A percentile compares a stretch with the other conserved stretches of the same genome.
These are phyloP conservation scores for Helleia helle DNA, from an alignment of 2,888 invertebrate genomes.

Conservation along the genomic window DNA sequence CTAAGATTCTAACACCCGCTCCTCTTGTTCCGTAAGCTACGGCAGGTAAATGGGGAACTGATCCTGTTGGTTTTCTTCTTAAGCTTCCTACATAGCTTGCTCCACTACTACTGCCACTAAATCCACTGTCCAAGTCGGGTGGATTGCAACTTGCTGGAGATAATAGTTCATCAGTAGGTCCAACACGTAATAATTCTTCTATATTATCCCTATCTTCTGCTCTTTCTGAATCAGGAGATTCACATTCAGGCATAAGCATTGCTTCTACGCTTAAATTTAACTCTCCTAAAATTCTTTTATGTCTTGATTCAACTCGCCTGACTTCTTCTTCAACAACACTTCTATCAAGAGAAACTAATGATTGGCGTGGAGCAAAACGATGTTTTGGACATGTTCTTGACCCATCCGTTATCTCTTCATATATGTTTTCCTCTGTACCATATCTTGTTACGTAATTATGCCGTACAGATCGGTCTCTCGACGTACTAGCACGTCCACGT, in stretches of 20 bases:
- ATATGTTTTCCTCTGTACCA: slow-evolving; percentile 89
- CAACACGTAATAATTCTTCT: slow-evolving; percentile 78
- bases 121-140: slow-evolving; percentile 85
- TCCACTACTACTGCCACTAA: slow-evolving; percentile 88
- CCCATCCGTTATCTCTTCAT: slow-evolving; percentile 85
- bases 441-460: slow-evolving; percentile 85
- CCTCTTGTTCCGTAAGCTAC: slow-evolving; percentile 69
- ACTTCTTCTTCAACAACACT: slow-evolving; percentile 88
- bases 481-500: slow-evolving; percentile 54
- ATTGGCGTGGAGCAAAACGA: slow-evolving; percentile 67
- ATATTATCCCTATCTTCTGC: slow-evolving; percentile 76
- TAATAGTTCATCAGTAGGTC: slow-evolving; percentile 81
- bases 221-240: slow-evolving; percentile 77
- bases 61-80: slow-evolving; percentile 70
- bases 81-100: slow-evolving; percentile 85
- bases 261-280: slow-evolving; percentile 91
- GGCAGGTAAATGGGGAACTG: slow-evolving; percentile 65
- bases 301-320: slow-evolving; percentile 86
- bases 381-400: slow-evolving; percentile 67
- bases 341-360: slow-evolving; percentile 79
- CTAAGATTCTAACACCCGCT: slow-evolving; percentile 61
- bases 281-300: slow-evolving; percentile 87
- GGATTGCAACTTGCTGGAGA: slow-evolving; percentile 79
- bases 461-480: slow-evolving; percentile 60
- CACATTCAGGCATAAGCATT: slow-evolving; percentile 89